Base-by-base conservation (phyloP, 2,888 invertebrate species). In the Lepidocyrtoides sp. region DNA sequence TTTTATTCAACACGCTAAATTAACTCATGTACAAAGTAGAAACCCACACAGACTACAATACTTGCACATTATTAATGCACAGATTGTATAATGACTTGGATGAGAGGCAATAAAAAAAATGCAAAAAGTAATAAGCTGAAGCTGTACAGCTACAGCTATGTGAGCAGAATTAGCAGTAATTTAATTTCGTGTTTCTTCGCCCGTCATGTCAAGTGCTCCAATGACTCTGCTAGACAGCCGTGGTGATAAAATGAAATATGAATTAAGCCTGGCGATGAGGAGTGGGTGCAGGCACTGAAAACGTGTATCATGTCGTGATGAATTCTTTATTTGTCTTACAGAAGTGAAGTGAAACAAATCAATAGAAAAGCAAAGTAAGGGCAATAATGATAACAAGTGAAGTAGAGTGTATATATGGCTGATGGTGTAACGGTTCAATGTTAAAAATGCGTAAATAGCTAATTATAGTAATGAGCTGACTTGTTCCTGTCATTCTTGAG, bases 391-490 rank as follows among this genome's bases (percentile, higher is more conserved):
- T 66, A 66, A 66, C 7, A 17, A 17, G 32, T 32, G 36, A 32
- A n/a, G 12, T 8, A 0, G 29, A 1, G 36, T 14, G n/a, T n/a
- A n/a, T n/a, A n/a, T n/a, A n/a, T n/a, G n/a, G n/a, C n/a, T n/a
- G 12, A 20, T 12, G 10, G 26, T 17, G 57, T 20, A 57, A 57
- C 57, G 57, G 20, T 57, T 57, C 57, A 2, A n/a, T 23, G 57
- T 72, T 41, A 36, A 81, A 41, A 81, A 32, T 57, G 29, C 41
- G 10, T 36, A 57, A 77, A 29, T 26, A 79, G 79, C 79, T 79
- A 85, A 85, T 85, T 79, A 87, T 63, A 79, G 41, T 87, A 87
- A 87, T 87, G 87, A 79, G 87, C 63, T 87, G 26, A 51, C 77
- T 10, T 87, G 77, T 77, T 72, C 36, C 63, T 66, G 66, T 84